These are phyloP conservation scores for Pardalotus punctatus DNA, from an alignment of 2,113 vertebrate genomes.

Conservation along the genomic window DNA sequence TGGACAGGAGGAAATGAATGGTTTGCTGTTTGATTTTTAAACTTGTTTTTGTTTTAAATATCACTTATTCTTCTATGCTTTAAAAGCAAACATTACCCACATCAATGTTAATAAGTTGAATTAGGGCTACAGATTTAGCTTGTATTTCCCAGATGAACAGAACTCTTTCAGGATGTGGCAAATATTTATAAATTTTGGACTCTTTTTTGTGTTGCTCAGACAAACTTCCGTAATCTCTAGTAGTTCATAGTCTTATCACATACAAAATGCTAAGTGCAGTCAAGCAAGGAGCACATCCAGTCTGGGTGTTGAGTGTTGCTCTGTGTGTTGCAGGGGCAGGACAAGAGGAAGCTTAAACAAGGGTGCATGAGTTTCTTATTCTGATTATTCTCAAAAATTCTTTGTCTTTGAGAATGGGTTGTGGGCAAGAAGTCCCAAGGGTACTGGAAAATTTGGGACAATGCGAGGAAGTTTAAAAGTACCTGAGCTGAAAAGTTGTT, in stretches of 20 bases:
- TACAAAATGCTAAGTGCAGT: not conserved
- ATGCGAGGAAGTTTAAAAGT: not conserved
- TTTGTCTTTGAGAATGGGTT: not conserved
- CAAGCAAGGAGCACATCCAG: not conserved
- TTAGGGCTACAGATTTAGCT: not conserved
- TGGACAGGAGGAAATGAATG: not conserved
- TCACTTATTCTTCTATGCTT: not conserved
- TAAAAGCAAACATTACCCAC: not conserved
- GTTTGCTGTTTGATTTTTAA: not conserved
- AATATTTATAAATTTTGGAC: not conserved
- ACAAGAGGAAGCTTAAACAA: not conserved
- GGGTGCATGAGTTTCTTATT: not conserved
- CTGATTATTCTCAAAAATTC: not conserved
- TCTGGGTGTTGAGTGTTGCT: not conserved
- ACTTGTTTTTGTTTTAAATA: slow-evolving; percentile 19
- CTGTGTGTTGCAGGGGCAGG: not conserved
- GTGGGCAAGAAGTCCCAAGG: not conserved
- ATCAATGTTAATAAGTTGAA: not conserved
- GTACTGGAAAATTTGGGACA: not conserved
- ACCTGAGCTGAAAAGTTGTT: not conserved
- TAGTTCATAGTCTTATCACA: not conserved
- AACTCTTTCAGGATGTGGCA: not conserved
- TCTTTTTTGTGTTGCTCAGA: not conserved
- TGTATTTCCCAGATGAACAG: not conserved
- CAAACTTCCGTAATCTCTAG: not conserved